Percentiles rank a stretch among this genome's conserved stretches.
These are phyloP conservation scores for Glandiceps talaboti DNA, from an alignment of 53 echinoderm and acorn worm species.

Conservation along the genomic window DNA sequence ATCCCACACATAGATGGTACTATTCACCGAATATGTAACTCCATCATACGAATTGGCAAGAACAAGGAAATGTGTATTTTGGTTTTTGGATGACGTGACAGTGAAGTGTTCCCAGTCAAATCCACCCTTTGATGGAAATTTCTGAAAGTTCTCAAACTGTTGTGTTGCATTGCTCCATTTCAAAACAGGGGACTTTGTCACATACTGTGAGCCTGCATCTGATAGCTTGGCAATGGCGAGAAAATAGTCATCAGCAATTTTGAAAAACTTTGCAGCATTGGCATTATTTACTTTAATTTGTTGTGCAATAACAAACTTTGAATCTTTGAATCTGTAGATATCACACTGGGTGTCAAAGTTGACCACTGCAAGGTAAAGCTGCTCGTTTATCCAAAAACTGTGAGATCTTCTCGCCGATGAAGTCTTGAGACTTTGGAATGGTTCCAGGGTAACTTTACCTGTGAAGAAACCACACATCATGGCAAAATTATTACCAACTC, in stretches of 20 bases:
- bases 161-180: neutral
- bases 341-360: neutral
- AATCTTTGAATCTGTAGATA: neutral
- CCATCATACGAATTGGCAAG: neutral
- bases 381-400: neutral
- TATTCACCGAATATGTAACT: neutral
- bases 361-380: neutral
- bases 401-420: neutral
- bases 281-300: neutral
- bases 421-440: neutral
- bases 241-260: neutral
- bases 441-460: neutral
- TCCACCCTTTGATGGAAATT: neutral
- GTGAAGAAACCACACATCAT: no score
- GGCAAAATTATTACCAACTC: no score
- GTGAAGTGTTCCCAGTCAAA: neutral
- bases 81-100: neutral
- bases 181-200: neutral
- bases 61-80: neutral
- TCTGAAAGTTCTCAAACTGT: neutral
- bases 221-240: neutral
- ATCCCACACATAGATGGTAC: neutral
- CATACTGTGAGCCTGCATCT: neutral
- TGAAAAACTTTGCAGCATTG: neutral
- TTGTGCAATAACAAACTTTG: neutral